Evolutionary conservation across 2,888 invertebrate species (phyloP).

Genomic region (Pyrrhosoma nymphula): DNA sequence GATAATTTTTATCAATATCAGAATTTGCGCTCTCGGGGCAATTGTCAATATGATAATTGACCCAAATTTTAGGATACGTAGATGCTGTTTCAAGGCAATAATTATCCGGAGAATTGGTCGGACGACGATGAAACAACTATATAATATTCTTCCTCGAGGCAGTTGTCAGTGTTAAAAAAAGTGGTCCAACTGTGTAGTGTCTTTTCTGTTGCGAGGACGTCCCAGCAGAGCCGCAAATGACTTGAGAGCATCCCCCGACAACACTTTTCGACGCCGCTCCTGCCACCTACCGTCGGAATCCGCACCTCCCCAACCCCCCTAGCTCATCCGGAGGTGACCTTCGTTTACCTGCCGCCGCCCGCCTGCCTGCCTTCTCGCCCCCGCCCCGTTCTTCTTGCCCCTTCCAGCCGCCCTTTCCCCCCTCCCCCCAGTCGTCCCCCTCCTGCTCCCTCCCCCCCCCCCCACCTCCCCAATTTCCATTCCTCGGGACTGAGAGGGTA

Average conservation of each 20-base stretch:
- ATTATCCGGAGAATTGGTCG: too few relatives aligned
- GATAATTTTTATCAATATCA: too few relatives aligned
- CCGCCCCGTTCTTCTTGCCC: neutral
- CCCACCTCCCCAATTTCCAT: constrained; percentile 56
- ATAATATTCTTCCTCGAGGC: too few relatives aligned
- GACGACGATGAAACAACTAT: too few relatives aligned
- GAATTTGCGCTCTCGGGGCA: too few relatives aligned
- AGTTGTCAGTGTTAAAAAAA: neutral
- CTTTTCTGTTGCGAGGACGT: neutral
- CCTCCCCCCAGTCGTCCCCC: neutral
- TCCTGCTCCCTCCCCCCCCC: neutral
- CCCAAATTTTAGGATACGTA: too few relatives aligned
- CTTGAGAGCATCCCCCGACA: constrained; percentile 3
- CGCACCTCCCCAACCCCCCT: constrained; percentile 4
- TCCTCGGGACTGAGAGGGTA: constrained; percentile 29
- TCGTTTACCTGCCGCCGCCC: constrained; percentile 56
- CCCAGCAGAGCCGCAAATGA: constrained; percentile 8
- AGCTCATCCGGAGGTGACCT: too few relatives aligned
- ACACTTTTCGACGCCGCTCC: constrained; percentile 52
- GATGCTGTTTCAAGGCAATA: too few relatives aligned
- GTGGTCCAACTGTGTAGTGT: neutral
- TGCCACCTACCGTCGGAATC: constrained; percentile 67
- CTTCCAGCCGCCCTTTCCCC: neutral
- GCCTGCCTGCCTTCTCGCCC: constrained; percentile 16
- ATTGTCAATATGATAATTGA: too few relatives aligned